Evolutionary conservation across 1,140 invertebrate species (phyloP), one percentile per base, ranked within the genome.

Genomic region (Ruditapes philippinarum): DNA sequence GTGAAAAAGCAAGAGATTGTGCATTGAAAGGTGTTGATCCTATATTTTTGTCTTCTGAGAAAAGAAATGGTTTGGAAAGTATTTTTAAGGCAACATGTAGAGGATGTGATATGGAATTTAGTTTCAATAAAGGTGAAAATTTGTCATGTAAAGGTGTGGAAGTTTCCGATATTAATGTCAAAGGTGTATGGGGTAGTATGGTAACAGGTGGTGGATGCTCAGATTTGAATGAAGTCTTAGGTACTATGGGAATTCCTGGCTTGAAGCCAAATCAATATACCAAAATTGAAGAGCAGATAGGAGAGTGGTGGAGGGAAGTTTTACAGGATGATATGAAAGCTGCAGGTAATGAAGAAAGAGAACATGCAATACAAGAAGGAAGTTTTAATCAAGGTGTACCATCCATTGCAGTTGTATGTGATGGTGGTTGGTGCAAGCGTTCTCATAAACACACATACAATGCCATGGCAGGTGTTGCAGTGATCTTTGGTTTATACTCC

Each of bases 401-500:
- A 38, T 57, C 62, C 9, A 81, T 74, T 14, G 57, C 62, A 22
- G 86, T 87, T 31, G 65, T 81, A 0, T 68, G 57, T 54, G 86
- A 89, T 62, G 65, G 70, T 42, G 79, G 87, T 0, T 88, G 87
- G 87, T 40, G 65, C 14, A 89, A 89, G 49, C 5, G 87, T 0
- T 45, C 62, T 9, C 87, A 74, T 45, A 83, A 83, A 28, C 87
- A 89, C 40, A 83, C 65, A 19, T 83, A 89, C 22, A 89, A 89
- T 78, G 65, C 79, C 12, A 42, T 83, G 31, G 78, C 31, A 25
- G 93, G 92, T 28, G 82, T 86, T 38, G 93, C 81, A 22, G 90
- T 91, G 2, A 94, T 96, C 36, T 90, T 96, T 70, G 96, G 95
- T 0, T 70, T 76, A 38, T 62, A 92, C 31, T 95, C 94, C 0